A percentile compares a stretch with the other conserved stretches of the same genome.
Evolutionary conservation across 2,113 vertebrate species (phyloP).

Genomic region (Seriola dumerili): DNA sequence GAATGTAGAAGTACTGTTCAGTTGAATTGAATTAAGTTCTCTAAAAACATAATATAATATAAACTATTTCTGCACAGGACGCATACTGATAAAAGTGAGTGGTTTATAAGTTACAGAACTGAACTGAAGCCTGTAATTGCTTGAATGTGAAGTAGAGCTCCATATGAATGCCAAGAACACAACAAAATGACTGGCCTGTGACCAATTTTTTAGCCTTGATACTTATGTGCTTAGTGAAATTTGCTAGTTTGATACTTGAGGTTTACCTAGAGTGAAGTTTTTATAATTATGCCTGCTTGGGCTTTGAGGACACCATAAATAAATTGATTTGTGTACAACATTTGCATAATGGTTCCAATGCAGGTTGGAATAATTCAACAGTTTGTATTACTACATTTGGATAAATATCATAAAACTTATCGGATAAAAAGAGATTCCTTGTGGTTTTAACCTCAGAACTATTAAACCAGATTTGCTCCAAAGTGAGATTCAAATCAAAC

Average conservation of each 20-base stretch:
- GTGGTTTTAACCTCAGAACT: no score
- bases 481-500: no score
- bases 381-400: not conserved
- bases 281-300: not conserved
- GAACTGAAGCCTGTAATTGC: not conserved
- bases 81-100: not conserved
- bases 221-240: not conserved
- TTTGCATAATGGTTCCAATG: not conserved
- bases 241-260: not conserved
- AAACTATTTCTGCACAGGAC: not conserved
- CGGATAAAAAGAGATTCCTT: no score
- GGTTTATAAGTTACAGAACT: not conserved
- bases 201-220: not conserved
- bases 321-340: not conserved
- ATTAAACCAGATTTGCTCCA: no score
- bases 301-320: not conserved
- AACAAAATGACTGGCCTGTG: not conserved
- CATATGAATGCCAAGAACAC: no score
- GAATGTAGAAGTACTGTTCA: not conserved
- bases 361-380: not conserved
- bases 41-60: not conserved
- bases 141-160: not conserved
- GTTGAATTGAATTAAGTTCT: not conserved
- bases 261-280: not conserved
- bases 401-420: no score